A percentile compares a stretch with the other conserved stretches of the same genome.
Evolutionary conservation across 1,140 invertebrate species (phyloP).

Genomic region (Sinella curviseta): DNA sequence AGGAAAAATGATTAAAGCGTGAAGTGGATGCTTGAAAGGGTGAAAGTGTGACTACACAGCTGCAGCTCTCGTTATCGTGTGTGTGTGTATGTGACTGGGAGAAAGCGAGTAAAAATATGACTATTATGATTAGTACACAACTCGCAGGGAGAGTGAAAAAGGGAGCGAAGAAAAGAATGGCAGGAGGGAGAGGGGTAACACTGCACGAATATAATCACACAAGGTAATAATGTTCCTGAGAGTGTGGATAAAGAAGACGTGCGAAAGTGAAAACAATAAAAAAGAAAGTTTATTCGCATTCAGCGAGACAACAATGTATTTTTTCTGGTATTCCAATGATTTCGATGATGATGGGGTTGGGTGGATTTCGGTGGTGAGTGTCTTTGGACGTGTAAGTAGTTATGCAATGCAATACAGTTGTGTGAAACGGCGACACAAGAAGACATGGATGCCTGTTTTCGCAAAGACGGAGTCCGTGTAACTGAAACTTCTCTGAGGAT

Average conservation of each 20-base stretch:
- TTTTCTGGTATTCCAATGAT: not conserved
- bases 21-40: not conserved
- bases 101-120: not conserved
- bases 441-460: not conserved
- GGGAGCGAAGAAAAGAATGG: not conserved
- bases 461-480: not conserved
- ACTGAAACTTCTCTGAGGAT: not conserved
- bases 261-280: not conserved
- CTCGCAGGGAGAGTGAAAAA: not conserved
- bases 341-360: not conserved
- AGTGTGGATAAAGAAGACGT: not conserved
- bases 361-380: not conserved
- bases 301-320: not conserved
- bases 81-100: not conserved
- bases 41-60: not conserved
- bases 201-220: not conserved
- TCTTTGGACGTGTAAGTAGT: no score
- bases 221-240: not conserved
- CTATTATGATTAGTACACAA: not conserved
- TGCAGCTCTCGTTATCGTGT: not conserved
- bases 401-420: not conserved
- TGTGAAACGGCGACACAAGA: not conserved
- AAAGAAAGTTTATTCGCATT: not conserved
- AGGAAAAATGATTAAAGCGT: not conserved
- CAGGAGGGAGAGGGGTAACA: not conserved